Evolutionary conservation across 2,888 invertebrate species (phyloP), one percentile per base, ranked within the genome.

Genomic region (Lepidocyrtinus sp.): DNA sequence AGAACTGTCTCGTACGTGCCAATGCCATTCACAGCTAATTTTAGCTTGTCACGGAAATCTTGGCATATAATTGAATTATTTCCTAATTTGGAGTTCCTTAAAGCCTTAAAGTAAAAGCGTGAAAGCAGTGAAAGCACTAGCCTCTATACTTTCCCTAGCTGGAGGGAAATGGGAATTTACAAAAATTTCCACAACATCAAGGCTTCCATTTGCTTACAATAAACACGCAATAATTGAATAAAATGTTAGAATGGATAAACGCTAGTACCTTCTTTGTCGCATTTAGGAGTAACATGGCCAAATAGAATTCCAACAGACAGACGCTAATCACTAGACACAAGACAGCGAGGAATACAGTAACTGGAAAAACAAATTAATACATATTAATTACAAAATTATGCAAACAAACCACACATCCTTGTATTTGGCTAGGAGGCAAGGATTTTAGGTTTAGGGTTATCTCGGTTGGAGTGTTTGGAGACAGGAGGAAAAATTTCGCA

Each of bases 241-340:
- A 50, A 50, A 12, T n/a, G 15, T 17, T 12, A 50, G 5, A 12
- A 7, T 36, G 36, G 5, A 36, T 36, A 12, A 5, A 36, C 12
- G 36, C 12, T 36, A 2, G 25, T 78, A 83, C 83, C 83, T 82
- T 79, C 65, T 83, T 83, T 26, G 81, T 77, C 62, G 82, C 83
- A 55, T 82, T 80, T 24, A 84, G 80, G 19, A 84, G 70, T 62
- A 84, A 59, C 84, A 84, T 82, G 26, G 84, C 82, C 78, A 84
- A 75, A 65, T 84, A 84, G 68, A 84, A 84, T 59, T 84, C 84
- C 73, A 84, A 79, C 24, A 84, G 79, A 74, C 84, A 82, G 24
- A 84, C 75, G 64, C 82, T 78, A 67, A 81, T 78, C 25, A 82
- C 82, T 21, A 82, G 36, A 62, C 72, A 75, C 24, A 84, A 76